Percentiles rank a stretch among this genome's conserved stretches.
These are phyloP conservation scores for Scolopax mira DNA, from an alignment of 2,113 vertebrate species.

Conservation along the genomic window DNA sequence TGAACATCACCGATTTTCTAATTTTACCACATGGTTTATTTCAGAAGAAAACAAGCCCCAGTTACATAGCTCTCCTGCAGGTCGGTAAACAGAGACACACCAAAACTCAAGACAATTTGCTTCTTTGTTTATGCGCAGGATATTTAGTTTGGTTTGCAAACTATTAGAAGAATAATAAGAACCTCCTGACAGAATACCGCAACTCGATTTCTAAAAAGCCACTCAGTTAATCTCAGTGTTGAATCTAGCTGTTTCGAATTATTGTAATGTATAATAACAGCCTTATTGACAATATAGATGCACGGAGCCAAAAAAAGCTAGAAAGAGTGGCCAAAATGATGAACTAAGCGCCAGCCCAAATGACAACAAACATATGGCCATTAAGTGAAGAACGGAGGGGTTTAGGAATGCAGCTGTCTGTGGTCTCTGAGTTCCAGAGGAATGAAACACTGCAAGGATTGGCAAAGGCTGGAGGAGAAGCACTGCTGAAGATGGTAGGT, in stretches of 20 bases:
- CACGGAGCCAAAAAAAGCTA: conserved; percentile 74
- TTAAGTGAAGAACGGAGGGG: conserved; percentile 69
- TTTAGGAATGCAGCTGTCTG: conserved; percentile 72
- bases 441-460: conserved; percentile 65
- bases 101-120: neutral
- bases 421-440: conserved; percentile 68
- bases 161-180: conserved; percentile 76
- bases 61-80: conserved; percentile 37
- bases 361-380: conserved; percentile 77
- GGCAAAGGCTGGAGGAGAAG: conserved; percentile 57
- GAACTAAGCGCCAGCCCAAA: conserved; percentile 74
- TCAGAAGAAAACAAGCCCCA: conserved; percentile 56
- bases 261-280: conserved; percentile 76
- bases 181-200: conserved; percentile 76
- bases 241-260: conserved; percentile 80
- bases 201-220: conserved; percentile 76
- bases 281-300: conserved; percentile 71
- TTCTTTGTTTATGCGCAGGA: conserved; percentile 60
- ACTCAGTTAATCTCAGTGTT: conserved; percentile 76
- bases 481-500: conserved; percentile 42
- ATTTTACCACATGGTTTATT: conserved; percentile 54
- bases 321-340: conserved; percentile 72
- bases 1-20: conserved; percentile 42
- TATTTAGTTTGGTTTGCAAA: conserved; percentile 75
- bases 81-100: conserved; percentile 38